A percentile compares a stretch with the other conserved stretches of the same genome.
phyloP scores from a whole-genome alignment of 2,113 vertebrate species.

The Ia io region DNA sequence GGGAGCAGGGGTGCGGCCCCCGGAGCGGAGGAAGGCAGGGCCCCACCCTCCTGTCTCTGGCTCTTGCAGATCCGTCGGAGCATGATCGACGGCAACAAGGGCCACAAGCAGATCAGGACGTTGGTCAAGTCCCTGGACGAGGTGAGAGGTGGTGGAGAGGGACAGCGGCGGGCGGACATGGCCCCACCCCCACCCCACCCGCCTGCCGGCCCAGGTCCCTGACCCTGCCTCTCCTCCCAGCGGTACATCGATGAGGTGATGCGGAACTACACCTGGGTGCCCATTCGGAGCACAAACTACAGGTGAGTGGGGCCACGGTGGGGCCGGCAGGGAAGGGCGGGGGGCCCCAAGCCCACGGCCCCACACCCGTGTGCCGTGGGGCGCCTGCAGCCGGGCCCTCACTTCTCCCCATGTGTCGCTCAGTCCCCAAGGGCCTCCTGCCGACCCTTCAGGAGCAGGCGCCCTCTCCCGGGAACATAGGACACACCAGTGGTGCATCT shows the following conservation, averaged over 20 bases:
- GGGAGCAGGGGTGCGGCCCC: fast-evolving
- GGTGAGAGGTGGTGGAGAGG: conserved; percentile 80
- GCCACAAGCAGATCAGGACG: conserved; percentile 93
- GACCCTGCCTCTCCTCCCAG: conserved; percentile 80
- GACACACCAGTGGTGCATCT: neutral
- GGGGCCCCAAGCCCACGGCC: neutral
- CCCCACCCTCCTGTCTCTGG: neutral
- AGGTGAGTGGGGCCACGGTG: conserved; percentile 84
- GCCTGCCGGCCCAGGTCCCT: conserved; percentile 14
- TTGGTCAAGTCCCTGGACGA: conserved; percentile 97
- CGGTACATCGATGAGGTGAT: conserved; percentile 94
- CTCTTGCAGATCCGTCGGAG: conserved; percentile 90
- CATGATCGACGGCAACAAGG: conserved; percentile 94
- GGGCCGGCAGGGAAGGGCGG: neutral
- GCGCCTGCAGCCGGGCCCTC: neutral
- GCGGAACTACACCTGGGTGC: conserved; percentile 96
- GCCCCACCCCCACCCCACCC: too few species aligned
- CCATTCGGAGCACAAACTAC: conserved; percentile 97
- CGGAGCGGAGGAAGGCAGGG: neutral
- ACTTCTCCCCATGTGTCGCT: neutral
- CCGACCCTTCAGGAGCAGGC: neutral
- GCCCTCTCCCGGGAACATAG: neutral
- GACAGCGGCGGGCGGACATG: neutral
- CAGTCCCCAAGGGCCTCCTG: neutral
- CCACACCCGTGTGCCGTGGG: neutral